These are phyloP conservation scores for Monomorium pharaonis DNA, from an alignment of 1,140 invertebrate species.

Conservation along the genomic window DNA sequence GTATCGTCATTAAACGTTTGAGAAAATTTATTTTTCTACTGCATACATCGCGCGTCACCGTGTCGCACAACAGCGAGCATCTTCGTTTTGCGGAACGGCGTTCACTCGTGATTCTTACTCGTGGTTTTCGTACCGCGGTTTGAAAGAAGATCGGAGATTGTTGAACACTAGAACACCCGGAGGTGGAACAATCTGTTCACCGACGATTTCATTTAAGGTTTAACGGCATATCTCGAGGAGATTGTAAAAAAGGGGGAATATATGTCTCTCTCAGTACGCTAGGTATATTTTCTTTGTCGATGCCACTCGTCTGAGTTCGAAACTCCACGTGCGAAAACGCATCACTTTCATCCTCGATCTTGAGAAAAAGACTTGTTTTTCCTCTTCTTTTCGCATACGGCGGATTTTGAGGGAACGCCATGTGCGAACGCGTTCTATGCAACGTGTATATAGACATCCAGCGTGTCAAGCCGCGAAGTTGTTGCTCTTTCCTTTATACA, in stretches of 20 bases:
- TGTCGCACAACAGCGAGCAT: slow-evolving; percentile 14
- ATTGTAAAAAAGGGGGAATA: neutral
- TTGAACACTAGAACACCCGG: slow-evolving; percentile 23
- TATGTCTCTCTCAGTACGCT: neutral
- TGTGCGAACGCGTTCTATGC: neutral
- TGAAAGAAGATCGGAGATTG: neutral
- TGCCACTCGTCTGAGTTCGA: neutral
- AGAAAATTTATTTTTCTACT: slow-evolving; percentile 60
- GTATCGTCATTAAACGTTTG: slow-evolving; percentile 41
- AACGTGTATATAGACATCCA: neutral
- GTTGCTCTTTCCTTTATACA: slow-evolving; percentile 8
- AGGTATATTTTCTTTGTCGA: slow-evolving; percentile 20
- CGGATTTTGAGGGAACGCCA: slow-evolving; percentile 7
- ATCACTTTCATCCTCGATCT: neutral
- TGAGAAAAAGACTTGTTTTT: neutral
- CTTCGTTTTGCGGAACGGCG: slow-evolving; percentile 18
- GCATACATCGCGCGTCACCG: slow-evolving; percentile 38
- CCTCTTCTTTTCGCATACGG: neutral
- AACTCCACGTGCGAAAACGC: neutral
- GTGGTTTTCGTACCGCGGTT: neutral
- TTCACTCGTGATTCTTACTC: neutral
- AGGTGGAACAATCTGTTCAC: neutral
- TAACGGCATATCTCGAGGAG: neutral
- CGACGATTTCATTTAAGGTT: neutral
- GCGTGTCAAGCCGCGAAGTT: slow-evolving; percentile 5